Evolutionary conservation across 2,888 invertebrate species (phyloP), one percentile per base, ranked within the genome.

Genomic region (Furcula furcula): DNA sequence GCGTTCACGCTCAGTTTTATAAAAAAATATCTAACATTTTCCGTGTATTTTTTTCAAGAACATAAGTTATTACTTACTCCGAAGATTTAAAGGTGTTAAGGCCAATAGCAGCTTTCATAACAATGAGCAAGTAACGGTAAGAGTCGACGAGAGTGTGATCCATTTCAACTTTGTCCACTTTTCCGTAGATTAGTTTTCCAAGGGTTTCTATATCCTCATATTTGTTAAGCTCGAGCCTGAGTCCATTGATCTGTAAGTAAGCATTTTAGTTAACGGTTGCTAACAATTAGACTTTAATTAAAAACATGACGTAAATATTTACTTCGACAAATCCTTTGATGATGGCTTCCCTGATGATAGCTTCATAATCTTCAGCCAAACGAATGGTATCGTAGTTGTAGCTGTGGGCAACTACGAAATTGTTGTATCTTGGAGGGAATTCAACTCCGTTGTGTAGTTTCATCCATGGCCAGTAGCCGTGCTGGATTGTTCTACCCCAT

Each of bases 391-490:
- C 63, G 21, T 73, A 40, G 39, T 85, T 77, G 5, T 69, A 49
- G 9, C 86, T 75, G 22, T 62, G 62, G 5, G 73, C 51, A 40
- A 83, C 56, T 19, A 72, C 57, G 34, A 79, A 74, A 59, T 89
- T 79, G 63, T 90, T 84, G 1, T 82, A 73, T 42, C 92, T 87
- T 19, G 82, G 78, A 0, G 91, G 89, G 27, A 91, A 63, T 36
- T 90, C 85, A 7, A 91, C 74, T 31, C 92, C 92, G 46, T 91
- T 91, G 60, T 88, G 85, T 40, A 85, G 69, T 33, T 72, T 67
- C 72, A 92, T 63, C 68, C 90, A 89, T 0, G 92, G 92, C 78
- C 90, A 90, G 69, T 90, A 92, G 42, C 91, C 91, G 32, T 70
- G 72, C 37, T 61, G 76, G 36, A 91, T 72, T 3, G 82, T 74